Conservation (phyloP, 2,797 vertebrate genomes). For the Chloroceryle inda region DNA sequence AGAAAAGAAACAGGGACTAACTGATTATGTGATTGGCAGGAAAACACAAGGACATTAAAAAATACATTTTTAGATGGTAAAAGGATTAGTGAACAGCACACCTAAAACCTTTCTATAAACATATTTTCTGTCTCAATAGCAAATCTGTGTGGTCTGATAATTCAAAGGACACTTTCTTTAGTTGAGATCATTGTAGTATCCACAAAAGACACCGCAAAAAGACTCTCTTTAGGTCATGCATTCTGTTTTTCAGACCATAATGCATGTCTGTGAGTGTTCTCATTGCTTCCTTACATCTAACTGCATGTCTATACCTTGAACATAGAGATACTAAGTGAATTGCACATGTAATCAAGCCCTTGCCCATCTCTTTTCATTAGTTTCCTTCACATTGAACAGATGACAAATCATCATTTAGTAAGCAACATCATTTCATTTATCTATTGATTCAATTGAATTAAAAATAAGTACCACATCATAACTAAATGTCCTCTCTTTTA, state of each 20-base stretch:
- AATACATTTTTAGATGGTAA: slow-evolving; percentile 20
- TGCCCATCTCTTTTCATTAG: not conserved
- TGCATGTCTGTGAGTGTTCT: not conserved
- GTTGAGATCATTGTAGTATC: not conserved
- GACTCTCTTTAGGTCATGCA: not conserved
- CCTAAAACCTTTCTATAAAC: slow-evolving; percentile 43
- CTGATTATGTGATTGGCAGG: slow-evolving; percentile 62
- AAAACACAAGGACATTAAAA: slow-evolving; percentile 37
- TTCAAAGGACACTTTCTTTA: not conserved
- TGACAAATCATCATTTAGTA: not conserved
- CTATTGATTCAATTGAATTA: not conserved
- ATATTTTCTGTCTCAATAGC: not conserved
- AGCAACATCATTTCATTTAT: not conserved
- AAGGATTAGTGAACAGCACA: slow-evolving; percentile 1
- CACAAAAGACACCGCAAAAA: not conserved
- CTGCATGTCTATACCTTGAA: not conserved
- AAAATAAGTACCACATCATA: not conserved
- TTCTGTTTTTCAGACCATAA: not conserved
- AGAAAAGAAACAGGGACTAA: slow-evolving; percentile 65
- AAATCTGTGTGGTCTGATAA: not conserved
- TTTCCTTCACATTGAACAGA: not conserved
- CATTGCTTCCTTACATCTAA: not conserved
- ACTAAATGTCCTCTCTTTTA: not conserved
- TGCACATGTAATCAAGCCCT: not conserved
- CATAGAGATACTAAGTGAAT: not conserved